Percentiles rank a stretch among this genome's conserved stretches.
Conservation (phyloP, 37 sponge, comb jelly and placozoan species). For the Mnemiopsis leidyi region DNA sequence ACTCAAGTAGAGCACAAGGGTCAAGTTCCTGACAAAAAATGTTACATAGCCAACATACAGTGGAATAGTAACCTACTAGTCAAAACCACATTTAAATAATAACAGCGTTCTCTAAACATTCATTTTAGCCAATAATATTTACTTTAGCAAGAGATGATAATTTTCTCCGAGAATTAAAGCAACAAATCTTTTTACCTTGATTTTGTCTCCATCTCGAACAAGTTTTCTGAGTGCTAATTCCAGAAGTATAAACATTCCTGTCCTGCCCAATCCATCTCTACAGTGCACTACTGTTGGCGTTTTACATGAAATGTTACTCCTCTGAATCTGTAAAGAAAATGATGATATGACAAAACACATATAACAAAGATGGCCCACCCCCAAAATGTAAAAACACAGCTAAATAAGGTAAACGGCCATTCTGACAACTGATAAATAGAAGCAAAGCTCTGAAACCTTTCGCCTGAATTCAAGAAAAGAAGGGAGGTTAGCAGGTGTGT, state of each 20-base stretch:
- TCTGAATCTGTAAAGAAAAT: constrained; percentile 61
- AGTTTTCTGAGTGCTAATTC: constrained; percentile 51
- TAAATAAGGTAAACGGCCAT: too few species aligned
- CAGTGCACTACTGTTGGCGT: constrained; percentile 60
- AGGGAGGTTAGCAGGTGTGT: not conserved
- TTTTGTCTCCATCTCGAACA: constrained; percentile 35
- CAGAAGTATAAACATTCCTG: constrained; percentile 7
- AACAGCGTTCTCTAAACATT: too few species aligned
- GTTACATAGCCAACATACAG: too few species aligned
- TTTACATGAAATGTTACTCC: constrained; percentile 44
- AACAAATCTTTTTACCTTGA: constrained; percentile 11
- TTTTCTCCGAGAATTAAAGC: not conserved
- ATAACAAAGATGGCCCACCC: too few species aligned
- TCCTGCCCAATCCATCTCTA: constrained; percentile 42
- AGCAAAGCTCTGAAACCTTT: too few species aligned
- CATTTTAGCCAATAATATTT: too few species aligned
- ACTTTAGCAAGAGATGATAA: too few species aligned
- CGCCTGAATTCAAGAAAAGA: constrained; percentile 50
- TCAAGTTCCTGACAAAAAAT: constrained; percentile 62
- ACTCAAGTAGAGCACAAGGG: constrained; percentile 51
- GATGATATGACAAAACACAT: too few species aligned
- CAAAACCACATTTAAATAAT: too few species aligned
- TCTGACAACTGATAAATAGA: too few species aligned
- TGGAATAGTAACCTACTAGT: too few species aligned
- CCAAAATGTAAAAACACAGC: too few species aligned